A percentile compares a stretch with the other conserved stretches of the same genome.
Conservation (phyloP, 2,113 vertebrate genomes). For the Pangasianodon gigas region DNA sequence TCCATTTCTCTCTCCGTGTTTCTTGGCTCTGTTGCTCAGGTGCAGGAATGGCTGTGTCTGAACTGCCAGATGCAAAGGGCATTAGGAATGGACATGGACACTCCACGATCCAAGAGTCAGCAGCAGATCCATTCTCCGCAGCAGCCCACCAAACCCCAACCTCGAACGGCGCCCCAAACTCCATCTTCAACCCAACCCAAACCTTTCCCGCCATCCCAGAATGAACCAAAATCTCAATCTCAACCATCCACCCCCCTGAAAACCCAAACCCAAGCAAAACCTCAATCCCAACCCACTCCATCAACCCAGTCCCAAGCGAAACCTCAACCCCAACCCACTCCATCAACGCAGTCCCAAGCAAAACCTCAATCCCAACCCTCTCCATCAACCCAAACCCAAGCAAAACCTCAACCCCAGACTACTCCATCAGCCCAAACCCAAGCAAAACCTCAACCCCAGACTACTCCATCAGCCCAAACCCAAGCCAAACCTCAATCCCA, state of each 20-base stretch:
- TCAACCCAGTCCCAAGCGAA: slow-evolving; percentile 80
- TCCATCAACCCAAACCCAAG: slow-evolving; percentile 77
- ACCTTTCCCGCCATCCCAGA: slow-evolving; percentile 50
- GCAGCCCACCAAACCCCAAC: slow-evolving; percentile 77
- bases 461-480: slow-evolving; percentile 80
- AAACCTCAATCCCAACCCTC: slow-evolving; percentile 80
- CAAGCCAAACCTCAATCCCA: slow-evolving; percentile 75
- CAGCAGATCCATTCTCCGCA: slow-evolving; percentile 91
- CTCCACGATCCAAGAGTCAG: slow-evolving; percentile 96
- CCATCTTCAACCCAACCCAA: slow-evolving; percentile 60
- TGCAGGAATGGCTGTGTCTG: slow-evolving; percentile 97
- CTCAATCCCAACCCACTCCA: slow-evolving; percentile 79
- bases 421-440: slow-evolving; percentile 82
- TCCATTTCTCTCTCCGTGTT: neutral
- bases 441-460: slow-evolving; percentile 77
- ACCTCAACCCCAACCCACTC: slow-evolving; percentile 80
- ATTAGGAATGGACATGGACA: slow-evolving; percentile 97
- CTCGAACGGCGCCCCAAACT: slow-evolving; percentile 57
- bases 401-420: slow-evolving; percentile 68
- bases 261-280: slow-evolving; percentile 73
- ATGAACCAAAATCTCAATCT: slow-evolving; percentile 57
- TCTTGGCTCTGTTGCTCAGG: slow-evolving; percentile 70
- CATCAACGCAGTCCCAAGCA: slow-evolving; percentile 76
- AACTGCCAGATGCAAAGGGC: slow-evolving; percentile 99
- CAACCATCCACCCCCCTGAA: slow-evolving; percentile 60